Evolutionary conservation across 1,140 invertebrate genomes (phyloP), one percentile per base, ranked within the genome.

Genomic region (Solenopsis fugax): DNA sequence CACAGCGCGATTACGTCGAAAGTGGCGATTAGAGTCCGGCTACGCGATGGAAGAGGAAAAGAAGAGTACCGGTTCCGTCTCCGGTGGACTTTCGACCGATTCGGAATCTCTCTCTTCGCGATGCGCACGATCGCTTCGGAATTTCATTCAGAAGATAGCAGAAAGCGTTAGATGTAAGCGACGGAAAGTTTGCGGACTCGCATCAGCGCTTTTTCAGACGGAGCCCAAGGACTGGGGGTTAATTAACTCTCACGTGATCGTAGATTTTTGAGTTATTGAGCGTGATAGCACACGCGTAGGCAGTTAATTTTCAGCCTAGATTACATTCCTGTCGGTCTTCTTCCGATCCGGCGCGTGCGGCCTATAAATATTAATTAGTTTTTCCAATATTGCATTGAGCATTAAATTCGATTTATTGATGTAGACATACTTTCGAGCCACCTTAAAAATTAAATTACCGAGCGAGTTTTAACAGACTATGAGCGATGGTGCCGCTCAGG

Each of bases 401-500:
- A 60, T 73, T 73, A 75, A 75, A 78, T 65, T 78, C 41, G 18
- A 48, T 65, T 78, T 56, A 72, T 48, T 48, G 41, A 84, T 21
- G 80, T 50, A 37, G 69, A 75, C 37, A 13, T 58, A 73, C 18
- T 41, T 71, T 41, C 64, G 48, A 54, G 48, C 7, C 16, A 54
- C 41, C 34, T 69, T 50, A 48, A 29, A 18, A 24, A 75, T 60
- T 84, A 58, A 56, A 82, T 82, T 73, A 71, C 64, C 7, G 34
- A 52, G 62, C 48, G 37, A 75, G 54, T 84, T 73, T 84, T 37
- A 60, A 37, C 29, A 37, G 67, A 60, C 54, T 60, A 37, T 84
- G 80, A 84, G 41, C 72, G 54, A 75, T 80, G 21, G n/a, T 73
- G 41, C 58, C 10, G 34, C 29, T 48, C 60, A 24, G 45, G 34